Evolutionary conservation across 1,140 invertebrate genomes (phyloP).

Genomic region (Lethrus apterus): DNA sequence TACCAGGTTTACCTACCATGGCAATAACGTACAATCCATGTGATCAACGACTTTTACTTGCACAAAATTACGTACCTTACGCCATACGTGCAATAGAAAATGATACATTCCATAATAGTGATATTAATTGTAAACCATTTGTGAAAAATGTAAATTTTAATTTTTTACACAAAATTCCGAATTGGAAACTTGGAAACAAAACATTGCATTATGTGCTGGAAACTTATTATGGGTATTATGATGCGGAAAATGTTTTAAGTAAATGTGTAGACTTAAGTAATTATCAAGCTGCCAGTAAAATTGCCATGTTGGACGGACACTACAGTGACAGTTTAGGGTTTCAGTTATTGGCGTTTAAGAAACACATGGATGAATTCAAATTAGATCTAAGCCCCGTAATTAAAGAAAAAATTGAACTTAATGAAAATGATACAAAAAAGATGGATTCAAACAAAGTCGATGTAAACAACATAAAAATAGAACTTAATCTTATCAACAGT

Average conservation of each 20-base stretch:
- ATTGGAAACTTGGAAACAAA: slow-evolving; percentile 30
- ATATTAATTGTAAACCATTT: slow-evolving; percentile 9
- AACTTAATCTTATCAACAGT: slow-evolving; percentile 16
- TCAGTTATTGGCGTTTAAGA: slow-evolving; percentile 39
- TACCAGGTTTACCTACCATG: slow-evolving; percentile 36
- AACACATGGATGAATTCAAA: slow-evolving; percentile 26
- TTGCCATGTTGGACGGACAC: slow-evolving; percentile 39
- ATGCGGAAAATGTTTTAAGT: slow-evolving; percentile 34
- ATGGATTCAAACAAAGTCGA: slow-evolving; percentile 10
- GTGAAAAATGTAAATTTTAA: slow-evolving; percentile 20
- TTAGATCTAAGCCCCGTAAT: slow-evolving; percentile 19
- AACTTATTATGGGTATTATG: slow-evolving; percentile 38
- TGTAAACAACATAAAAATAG: slow-evolving; percentile 5
- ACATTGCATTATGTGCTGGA: slow-evolving; percentile 41
- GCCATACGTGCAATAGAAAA: slow-evolving; percentile 27
- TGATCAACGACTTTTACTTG: slow-evolving; percentile 26
- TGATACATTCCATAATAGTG: slow-evolving; percentile 6
- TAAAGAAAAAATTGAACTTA: slow-evolving; percentile 12
- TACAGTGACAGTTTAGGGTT: slow-evolving; percentile 43
- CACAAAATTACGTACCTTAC: slow-evolving; percentile 24
- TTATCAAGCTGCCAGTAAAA: slow-evolving; percentile 42
- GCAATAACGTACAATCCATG: slow-evolving; percentile 35
- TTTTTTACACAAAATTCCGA: slow-evolving; percentile 26
- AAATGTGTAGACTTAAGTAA: slow-evolving; percentile 40
- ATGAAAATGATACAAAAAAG: slow-evolving; percentile 9